A percentile compares a stretch with the other conserved stretches of the same genome.
phyloP scores from a whole-genome alignment of 2,888 invertebrate genomes.

The Rosalia funebris region DNA sequence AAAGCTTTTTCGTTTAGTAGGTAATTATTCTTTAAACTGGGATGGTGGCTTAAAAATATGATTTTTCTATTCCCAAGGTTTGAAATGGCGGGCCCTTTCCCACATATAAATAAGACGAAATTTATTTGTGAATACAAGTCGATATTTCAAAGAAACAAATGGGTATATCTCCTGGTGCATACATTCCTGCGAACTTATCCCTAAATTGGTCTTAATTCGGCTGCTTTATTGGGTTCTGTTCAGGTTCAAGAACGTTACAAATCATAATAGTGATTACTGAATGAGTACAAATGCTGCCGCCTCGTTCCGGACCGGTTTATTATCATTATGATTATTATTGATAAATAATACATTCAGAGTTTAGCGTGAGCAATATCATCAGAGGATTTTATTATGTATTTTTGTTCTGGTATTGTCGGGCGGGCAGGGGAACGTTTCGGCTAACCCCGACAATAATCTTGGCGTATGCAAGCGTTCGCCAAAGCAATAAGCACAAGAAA shows the following conservation, averaged over 20 bases:
- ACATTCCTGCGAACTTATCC: background rate
- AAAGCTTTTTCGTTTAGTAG: no score
- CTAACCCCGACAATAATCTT: background rate
- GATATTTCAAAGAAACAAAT: background rate
- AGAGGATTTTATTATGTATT: conserved; percentile 52
- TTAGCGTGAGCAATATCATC: conserved; percentile 62
- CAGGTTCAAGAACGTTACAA: conserved; percentile 52
- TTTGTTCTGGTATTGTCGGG: conserved; percentile 39
- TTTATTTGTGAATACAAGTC: no score
- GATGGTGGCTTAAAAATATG: no score
- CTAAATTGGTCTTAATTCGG: background rate
- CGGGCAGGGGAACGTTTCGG: conserved; percentile 3
- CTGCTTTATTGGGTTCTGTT: conserved; percentile 4
- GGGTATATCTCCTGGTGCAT: background rate
- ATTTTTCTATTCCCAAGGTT: no score
- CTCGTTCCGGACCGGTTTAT: conserved; percentile 54
- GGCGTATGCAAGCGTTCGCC: background rate
- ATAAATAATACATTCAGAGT: conserved; percentile 58
- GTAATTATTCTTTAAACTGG: no score
- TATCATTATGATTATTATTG: conserved; percentile 59
- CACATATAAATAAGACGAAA: no score
- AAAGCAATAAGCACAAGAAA: background rate
- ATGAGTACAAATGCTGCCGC: conserved; percentile 63
- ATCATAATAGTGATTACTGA: conserved; percentile 61
- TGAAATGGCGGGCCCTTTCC: no score